Evolutionary conservation across 2,113 vertebrate species (phyloP), one percentile per base, ranked within the genome.

Genomic region (Hemichromis elongatus): DNA sequence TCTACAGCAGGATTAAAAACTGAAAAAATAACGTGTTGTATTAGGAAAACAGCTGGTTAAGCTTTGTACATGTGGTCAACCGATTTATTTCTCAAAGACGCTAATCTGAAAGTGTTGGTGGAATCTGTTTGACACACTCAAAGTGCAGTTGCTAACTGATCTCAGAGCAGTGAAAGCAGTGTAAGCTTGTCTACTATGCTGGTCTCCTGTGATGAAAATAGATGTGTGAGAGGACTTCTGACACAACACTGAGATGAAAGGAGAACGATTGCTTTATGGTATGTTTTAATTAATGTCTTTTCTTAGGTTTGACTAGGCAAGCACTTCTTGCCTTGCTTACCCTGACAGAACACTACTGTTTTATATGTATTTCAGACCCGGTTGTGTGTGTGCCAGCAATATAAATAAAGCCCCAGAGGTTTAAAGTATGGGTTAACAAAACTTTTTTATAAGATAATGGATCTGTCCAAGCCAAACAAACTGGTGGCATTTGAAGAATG

Each of bases 31-130:
- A 52, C 18, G 3, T 5, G 1, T 8, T 19, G 2, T 68, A 68
- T 68, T 68, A 68, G 63, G 14, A 68, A 42, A 68, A 42, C 35
- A 40, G 63, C 63, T 68, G 61, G 33, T 66, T 66, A 40, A 66
- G 21, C 61, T 66, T 40, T 42, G 40, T 12, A 11, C 30, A 42
- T 42, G 10, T 42, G 10, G 9, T 42, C 10, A 42, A 45, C 42
- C 42, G 13, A 45, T 13, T 45, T 2, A 47, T 47, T 47, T 16
- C 13, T 47, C 13, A 47, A 8, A 14, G 63, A 68, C 42, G 7
- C 63, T 68, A 42, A 42, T 68, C 37, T 68, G 63, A 3, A 68
- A 42, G 5, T 1, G 7, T 40, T 66, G 13, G 35, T 66, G 11
- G 19, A 21, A 21, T 37, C 61, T 66, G 61, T 37, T 40, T 37